phyloP scores from a whole-genome alignment of 2,113 vertebrate species.

The Pelecanus crispus region DNA sequence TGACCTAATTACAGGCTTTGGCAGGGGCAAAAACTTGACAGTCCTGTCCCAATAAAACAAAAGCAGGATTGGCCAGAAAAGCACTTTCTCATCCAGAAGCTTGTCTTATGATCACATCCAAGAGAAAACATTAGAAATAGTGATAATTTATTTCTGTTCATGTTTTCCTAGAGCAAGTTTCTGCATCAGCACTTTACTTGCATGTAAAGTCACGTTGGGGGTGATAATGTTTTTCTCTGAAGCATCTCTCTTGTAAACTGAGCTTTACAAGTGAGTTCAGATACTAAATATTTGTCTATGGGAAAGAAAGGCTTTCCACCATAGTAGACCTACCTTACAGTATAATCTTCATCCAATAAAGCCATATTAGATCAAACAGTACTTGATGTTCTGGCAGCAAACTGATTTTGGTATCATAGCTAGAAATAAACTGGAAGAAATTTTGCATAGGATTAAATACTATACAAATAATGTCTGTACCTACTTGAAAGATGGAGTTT shows the following conservation, averaged over 20 bases:
- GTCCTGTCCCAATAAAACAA: neutral
- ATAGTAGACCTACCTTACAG: neutral
- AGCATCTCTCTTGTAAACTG: neutral
- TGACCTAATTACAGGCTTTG: neutral
- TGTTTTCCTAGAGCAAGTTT: neutral
- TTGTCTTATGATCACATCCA: neutral
- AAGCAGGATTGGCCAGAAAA: neutral
- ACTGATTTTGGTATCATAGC: neutral
- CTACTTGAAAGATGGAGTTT: neutral
- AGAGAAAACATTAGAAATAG: neutral
- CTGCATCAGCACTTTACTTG: neutral
- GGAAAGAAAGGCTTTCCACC: slow-evolving; percentile 4
- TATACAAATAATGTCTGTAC: neutral
- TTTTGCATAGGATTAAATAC: slow-evolving; percentile 14
- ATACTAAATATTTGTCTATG: slow-evolving; percentile 11
- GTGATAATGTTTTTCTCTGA: neutral
- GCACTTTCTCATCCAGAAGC: neutral
- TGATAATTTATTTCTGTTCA: neutral
- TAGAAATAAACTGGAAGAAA: neutral
- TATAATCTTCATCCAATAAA: slow-evolving; percentile 15
- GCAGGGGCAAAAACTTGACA: neutral
- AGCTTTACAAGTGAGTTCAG: neutral
- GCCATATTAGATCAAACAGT: neutral
- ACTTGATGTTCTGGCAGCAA: slow-evolving; percentile 8
- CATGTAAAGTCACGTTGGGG: neutral